Percentiles rank a stretch among this genome's conserved stretches.
Evolutionary conservation across 2,113 vertebrate species (phyloP).

Genomic region (Oreocharis arfaki): DNA sequence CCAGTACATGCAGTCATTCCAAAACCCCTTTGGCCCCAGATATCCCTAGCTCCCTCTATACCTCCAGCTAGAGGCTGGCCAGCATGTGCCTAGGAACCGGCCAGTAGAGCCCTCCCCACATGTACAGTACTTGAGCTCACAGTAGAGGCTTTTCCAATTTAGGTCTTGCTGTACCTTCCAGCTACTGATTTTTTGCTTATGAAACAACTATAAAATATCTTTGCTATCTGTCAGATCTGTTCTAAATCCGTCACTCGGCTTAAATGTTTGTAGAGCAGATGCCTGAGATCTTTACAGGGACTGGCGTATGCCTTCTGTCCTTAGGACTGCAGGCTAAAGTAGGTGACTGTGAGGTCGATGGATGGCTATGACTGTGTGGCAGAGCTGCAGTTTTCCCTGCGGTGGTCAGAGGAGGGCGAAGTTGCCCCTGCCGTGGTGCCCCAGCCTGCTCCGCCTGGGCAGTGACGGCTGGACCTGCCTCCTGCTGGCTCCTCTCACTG

Average conservation of each 20-base stretch:
- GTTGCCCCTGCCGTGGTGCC: background rate
- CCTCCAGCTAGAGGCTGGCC: background rate
- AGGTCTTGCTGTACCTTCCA: background rate
- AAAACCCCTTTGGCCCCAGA: background rate
- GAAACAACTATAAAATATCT: background rate
- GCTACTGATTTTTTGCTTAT: background rate
- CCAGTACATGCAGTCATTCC: background rate
- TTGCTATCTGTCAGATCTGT: background rate
- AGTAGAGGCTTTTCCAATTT: background rate
- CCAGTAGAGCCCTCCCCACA: accelerated
- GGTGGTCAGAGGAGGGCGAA: background rate
- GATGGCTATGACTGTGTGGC: background rate
- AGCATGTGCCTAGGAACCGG: background rate
- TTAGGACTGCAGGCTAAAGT: background rate
- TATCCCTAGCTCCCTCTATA: background rate
- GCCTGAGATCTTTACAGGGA: background rate
- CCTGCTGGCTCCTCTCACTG: background rate
- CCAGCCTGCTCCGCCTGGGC: accelerated
- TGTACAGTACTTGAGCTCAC: accelerated
- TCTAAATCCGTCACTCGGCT: background rate
- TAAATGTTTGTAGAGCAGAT: background rate
- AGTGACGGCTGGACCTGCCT: background rate
- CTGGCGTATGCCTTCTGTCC: background rate
- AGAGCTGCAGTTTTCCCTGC: background rate
- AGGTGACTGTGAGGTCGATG: background rate